These are phyloP conservation scores for Oryzias celebensis DNA, from an alignment of 2,113 vertebrate species.

Conservation along the genomic window DNA sequence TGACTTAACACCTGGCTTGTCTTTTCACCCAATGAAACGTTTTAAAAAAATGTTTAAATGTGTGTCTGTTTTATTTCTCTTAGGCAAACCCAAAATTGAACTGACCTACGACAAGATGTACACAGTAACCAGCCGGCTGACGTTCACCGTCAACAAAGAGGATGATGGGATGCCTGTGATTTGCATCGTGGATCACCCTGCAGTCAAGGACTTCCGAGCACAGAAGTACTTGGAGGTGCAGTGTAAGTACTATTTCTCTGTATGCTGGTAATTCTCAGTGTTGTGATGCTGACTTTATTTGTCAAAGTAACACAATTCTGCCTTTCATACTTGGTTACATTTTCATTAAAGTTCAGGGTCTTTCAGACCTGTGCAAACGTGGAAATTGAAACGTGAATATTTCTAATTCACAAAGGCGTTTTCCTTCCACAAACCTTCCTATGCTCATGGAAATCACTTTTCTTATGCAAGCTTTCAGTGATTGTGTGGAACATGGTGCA, in stretches of 20 bases:
- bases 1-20: too few relatives aligned
- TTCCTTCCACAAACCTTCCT: too few relatives aligned
- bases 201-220: constrained; percentile 91
- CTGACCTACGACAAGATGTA: constrained; percentile 89
- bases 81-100: constrained; percentile 88
- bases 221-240: constrained; percentile 95
- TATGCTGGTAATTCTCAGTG: neutral
- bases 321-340: neutral
- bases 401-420: neutral
- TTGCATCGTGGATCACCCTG: constrained; percentile 94
- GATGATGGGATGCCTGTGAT: constrained; percentile 89
- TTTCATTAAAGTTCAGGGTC: neutral
- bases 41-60: neutral
- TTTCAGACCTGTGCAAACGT: neutral
- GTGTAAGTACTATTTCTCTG: constrained; percentile 81
- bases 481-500: too few relatives aligned
- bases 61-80: neutral
- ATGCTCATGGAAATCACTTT: too few relatives aligned
- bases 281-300: neutral
- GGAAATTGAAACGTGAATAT: neutral
- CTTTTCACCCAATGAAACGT: too few relatives aligned
- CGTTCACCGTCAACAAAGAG: constrained; percentile 86
- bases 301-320: neutral
- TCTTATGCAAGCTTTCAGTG: too few relatives aligned
- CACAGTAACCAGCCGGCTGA: constrained; percentile 90